Evolutionary conservation across 2,797 vertebrate species (phyloP).

Genomic region (Poeciliopsis turneri): DNA sequence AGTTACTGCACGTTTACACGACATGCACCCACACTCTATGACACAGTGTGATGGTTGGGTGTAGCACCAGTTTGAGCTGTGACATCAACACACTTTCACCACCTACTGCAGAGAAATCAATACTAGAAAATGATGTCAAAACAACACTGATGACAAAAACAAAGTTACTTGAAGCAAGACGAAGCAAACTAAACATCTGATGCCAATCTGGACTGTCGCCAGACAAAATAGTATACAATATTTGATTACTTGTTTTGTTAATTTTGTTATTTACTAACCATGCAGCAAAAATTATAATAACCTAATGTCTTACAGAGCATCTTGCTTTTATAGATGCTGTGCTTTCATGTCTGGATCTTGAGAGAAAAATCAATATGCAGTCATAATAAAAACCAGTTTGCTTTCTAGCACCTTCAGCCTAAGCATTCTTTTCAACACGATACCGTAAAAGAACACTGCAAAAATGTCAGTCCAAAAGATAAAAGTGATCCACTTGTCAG

Average conservation of each 20-base stretch:
- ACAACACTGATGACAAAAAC: constrained; percentile 18
- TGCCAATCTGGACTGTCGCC: not conserved
- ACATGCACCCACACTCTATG: constrained; percentile 59
- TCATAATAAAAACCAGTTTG: not conserved
- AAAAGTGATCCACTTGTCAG: not conserved
- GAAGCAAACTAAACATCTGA: not conserved
- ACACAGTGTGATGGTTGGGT: constrained; percentile 48
- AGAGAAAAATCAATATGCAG: not conserved
- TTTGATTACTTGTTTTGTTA: not conserved
- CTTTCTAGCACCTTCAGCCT: not conserved
- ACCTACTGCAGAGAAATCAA: constrained; percentile 45
- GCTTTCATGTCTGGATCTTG: not conserved
- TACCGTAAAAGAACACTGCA: not conserved
- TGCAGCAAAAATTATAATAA: not conserved
- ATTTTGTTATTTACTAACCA: not conserved
- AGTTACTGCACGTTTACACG: constrained; percentile 46
- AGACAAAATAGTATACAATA: not conserved
- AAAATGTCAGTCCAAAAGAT: not conserved
- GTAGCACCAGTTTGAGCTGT: constrained; percentile 36
- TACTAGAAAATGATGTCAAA: constrained; percentile 37
- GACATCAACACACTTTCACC: constrained; percentile 58
- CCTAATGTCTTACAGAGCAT: not conserved
- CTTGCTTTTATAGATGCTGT: not conserved
- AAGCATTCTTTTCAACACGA: not conserved
- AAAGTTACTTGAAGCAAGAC: constrained; percentile 24